These are phyloP conservation scores for Carposina sasakii DNA, from an alignment of 1,140 invertebrate genomes.

Conservation along the genomic window DNA sequence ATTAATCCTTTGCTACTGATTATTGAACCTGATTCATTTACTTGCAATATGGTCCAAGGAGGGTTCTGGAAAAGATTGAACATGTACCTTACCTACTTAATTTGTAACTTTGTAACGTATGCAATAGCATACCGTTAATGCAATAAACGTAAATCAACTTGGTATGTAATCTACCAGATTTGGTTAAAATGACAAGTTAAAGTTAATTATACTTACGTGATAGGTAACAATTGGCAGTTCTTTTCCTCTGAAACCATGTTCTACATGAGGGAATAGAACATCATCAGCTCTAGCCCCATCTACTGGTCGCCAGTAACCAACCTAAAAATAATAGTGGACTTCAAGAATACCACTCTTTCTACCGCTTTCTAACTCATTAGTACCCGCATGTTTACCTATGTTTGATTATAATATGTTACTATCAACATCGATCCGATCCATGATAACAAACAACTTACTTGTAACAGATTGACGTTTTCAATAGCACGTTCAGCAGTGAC, in stretches of 20 bases:
- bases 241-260: constrained; percentile 84
- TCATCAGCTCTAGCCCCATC: constrained; percentile 79
- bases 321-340: no score
- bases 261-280: constrained; percentile 84
- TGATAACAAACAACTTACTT: constrained; percentile 29
- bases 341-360: no score
- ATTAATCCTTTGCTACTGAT: constrained; percentile 79
- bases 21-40: constrained; percentile 72
- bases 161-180: no score
- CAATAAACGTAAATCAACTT: no score
- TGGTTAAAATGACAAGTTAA: no score
- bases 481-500: constrained; percentile 29
- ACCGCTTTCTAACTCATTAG: no score
- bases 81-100: background rate
- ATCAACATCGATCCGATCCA: no score
- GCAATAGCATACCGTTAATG: no score
- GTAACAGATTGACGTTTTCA: constrained; percentile 47
- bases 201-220: constrained; percentile 73
- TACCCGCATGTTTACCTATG: no score
- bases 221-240: constrained; percentile 78
- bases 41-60: constrained; percentile 84
- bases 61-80: constrained; percentile 77
- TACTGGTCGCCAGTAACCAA: constrained; percentile 82
- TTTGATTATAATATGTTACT: no score
- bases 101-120: background rate